Base-by-base conservation (phyloP, 2,797 vertebrate species). In the Melanotaenia nigrans region DNA sequence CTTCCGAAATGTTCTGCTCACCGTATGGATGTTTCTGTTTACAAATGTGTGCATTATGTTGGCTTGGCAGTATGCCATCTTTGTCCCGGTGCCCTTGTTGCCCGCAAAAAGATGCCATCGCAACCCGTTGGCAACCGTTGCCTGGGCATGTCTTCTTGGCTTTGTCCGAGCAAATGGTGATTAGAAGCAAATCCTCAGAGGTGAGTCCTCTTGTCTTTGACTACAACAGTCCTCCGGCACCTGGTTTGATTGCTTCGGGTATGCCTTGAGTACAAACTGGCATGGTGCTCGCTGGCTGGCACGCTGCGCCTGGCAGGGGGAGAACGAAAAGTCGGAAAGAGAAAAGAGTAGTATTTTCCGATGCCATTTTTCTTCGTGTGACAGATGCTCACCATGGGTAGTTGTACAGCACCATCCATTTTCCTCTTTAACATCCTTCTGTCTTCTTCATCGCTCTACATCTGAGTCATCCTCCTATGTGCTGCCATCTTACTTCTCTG, bases 11-110 rank as follows among this genome's bases (percentile, higher is more conserved):
- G 63, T 80, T 86, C 76, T 68, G 85, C 72, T 87, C 78, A 54
- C 83, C 83, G 77, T 87, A 88, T 72, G 83, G 85, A 83, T 73
- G 79, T 84, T 83, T 87, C 61, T 78, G 80, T 91, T 88, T 74
- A 77, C 82, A 77, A 81, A 83, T 77, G 77, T 82, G 57, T 75
- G 82, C 66, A 63, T 85, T 82, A 76, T 70, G 68, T 79, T 78
- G 80, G 73, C 71, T 91, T 92, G 92, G 92, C 91, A 83, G 62
- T 0, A 7, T 85, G 91, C 93, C 93, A 92, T 84, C 86, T 83
- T 83, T 78, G 78, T 89, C 61, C 61, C 65, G 1, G 63, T 83
- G 82, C 83, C 88, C 87, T 88, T 59, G 62, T 68, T 59, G 54
- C 65, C 81, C 60, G 61, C 61, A 65, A 83, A 86, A 81, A 83